These are phyloP conservation scores for Anguilla megastoma DNA, from an alignment of 2,797 vertebrate genomes.

Conservation along the genomic window DNA sequence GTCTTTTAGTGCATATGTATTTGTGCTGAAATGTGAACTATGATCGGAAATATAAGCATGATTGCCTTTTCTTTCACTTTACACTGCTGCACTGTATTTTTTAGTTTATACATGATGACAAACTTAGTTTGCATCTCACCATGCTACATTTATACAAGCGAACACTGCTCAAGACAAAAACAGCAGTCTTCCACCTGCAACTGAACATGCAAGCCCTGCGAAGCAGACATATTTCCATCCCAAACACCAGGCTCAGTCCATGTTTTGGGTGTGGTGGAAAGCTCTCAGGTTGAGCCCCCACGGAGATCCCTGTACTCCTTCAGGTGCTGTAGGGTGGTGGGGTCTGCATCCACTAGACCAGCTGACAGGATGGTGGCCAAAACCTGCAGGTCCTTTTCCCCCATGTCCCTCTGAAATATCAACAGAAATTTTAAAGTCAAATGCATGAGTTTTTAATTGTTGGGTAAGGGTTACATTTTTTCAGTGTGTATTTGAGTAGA, in stretches of 20 bases:
- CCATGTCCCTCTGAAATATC: constrained; percentile 64
- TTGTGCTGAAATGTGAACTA: neutral
- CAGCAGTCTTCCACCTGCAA: neutral
- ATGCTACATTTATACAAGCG: neutral
- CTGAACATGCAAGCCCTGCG: neutral
- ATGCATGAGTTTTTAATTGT: too few relatives aligned
- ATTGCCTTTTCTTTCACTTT: neutral
- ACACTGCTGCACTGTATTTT: neutral
- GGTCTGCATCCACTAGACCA: constrained; percentile 77
- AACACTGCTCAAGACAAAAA: neutral
- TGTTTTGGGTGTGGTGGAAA: neutral
- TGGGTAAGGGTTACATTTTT: too few relatives aligned
- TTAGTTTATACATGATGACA: neutral
- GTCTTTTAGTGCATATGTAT: neutral
- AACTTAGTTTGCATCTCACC: neutral
- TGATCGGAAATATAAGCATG: neutral
- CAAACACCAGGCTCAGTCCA: neutral
- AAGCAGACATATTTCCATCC: neutral
- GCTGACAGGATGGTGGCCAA: constrained; percentile 69
- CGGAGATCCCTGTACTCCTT: constrained; percentile 72
- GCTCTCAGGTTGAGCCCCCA: constrained; percentile 40
- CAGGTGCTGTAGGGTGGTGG: constrained; percentile 73
- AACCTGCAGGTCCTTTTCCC: constrained; percentile 65
- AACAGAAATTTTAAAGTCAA: neutral
- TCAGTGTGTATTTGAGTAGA: too few relatives aligned